Percentiles rank a stretch among this genome's conserved stretches.
phyloP scores from a whole-genome alignment of 2,888 invertebrate species.

The Clunio marinus region DNA sequence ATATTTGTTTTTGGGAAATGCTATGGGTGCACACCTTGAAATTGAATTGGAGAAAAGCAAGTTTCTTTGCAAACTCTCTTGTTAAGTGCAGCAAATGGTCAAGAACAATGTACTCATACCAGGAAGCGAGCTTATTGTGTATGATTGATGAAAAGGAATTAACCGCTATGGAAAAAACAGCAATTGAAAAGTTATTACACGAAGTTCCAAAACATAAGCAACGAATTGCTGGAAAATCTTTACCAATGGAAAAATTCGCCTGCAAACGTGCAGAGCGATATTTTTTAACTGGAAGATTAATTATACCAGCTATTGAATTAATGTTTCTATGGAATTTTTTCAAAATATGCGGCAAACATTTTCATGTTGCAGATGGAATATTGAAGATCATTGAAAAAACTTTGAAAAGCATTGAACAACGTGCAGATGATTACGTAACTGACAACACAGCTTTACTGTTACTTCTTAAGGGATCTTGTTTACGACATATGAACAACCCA shows the following conservation, averaged over 20 bases:
- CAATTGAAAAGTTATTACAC: constrained; percentile 65
- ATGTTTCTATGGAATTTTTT: constrained; percentile 93
- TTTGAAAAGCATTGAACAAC: constrained; percentile 42
- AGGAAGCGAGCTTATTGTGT: constrained; percentile 76
- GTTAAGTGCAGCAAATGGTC: constrained; percentile 86
- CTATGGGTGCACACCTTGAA: constrained; percentile 78
- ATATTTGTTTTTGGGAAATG: constrained; percentile 91
- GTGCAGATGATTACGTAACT: constrained; percentile 52
- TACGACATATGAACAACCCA: constrained; percentile 72
- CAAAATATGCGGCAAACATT: constrained; percentile 70
- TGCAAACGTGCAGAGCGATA: constrained; percentile 80
- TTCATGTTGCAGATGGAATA: constrained; percentile 58
- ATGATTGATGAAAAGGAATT: constrained; percentile 61
- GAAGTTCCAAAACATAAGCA: constrained; percentile 79
- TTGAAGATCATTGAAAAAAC: constrained; percentile 61
- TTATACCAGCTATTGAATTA: constrained; percentile 81
- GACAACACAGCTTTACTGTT: constrained; percentile 74
- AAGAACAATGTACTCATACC: constrained; percentile 82
- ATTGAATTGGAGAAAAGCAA: constrained; percentile 74
- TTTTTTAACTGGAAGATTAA: constrained; percentile 67
- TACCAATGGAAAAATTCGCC: constrained; percentile 96
- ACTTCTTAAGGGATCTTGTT: constrained; percentile 76
- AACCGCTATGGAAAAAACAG: constrained; percentile 53
- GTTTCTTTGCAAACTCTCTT: constrained; percentile 65
- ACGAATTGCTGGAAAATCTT: constrained; percentile 89